These are phyloP conservation scores for Lepas anatifera DNA, from an alignment of 2,888 invertebrate species.

Conservation along the genomic window DNA sequence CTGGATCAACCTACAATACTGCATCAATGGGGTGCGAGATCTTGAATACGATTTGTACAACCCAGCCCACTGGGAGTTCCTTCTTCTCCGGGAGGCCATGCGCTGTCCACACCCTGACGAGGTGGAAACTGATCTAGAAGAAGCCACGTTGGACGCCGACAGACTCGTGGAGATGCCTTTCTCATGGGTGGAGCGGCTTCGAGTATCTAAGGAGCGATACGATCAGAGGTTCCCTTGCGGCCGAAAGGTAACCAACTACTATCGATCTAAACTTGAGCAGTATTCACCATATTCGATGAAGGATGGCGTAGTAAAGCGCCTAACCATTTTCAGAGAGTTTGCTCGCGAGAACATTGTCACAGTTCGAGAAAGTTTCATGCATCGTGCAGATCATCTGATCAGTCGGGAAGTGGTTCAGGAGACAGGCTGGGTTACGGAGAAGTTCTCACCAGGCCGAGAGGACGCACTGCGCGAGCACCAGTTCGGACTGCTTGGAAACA, in stretches of 20 bases:
- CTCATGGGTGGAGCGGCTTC: conserved; percentile 58
- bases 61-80: conserved; percentile 24
- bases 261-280: conserved; percentile 58
- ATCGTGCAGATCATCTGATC: conserved; percentile 51
- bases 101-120: conserved; percentile 18
- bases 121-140: conserved; percentile 25
- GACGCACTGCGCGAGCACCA: conserved; percentile 44
- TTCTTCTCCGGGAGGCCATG: conserved; percentile 23
- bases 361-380: conserved; percentile 48
- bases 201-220: conserved; percentile 48
- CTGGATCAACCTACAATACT: conserved; percentile 38
- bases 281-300: conserved; percentile 60
- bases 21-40: conserved; percentile 17
- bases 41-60: conserved; percentile 25
- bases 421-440: neutral
- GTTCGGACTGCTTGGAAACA: neutral
- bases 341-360: conserved; percentile 38
- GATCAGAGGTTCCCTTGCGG: conserved; percentile 57
- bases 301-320: conserved; percentile 55
- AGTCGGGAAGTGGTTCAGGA: neutral
- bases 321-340: conserved; percentile 49
- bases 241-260: conserved; percentile 49
- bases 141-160: conserved; percentile 33
- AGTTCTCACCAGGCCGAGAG: conserved; percentile 41
- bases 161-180: conserved; percentile 64